Conservation (phyloP, 2,888 invertebrate species). For the Cremastobaeus sp. region DNA sequence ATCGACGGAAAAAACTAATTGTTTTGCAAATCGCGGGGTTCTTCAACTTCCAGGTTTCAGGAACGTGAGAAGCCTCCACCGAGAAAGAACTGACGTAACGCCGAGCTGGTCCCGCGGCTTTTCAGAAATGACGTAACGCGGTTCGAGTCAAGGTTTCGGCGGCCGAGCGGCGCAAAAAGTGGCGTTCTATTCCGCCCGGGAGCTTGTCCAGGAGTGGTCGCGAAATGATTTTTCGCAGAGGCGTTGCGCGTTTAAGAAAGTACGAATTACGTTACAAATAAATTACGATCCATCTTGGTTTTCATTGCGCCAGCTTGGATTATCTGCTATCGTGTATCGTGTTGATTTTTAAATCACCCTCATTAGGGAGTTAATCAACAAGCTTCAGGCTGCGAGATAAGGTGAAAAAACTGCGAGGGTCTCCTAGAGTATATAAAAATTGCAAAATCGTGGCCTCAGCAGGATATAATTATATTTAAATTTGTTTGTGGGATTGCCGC, state of each 20-base stretch:
- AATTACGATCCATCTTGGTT: slow-evolving; percentile 10
- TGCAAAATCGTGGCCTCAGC: not conserved
- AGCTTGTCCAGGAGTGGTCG: too few relatives aligned
- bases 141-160: too few relatives aligned
- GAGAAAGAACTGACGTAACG: too few relatives aligned
- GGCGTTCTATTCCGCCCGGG: too few relatives aligned
- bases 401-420: not conserved
- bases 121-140: too few relatives aligned
- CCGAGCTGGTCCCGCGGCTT: too few relatives aligned
- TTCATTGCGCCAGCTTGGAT: not conserved
- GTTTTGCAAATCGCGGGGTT: slow-evolving; percentile 40
- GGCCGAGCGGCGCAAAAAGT: too few relatives aligned
- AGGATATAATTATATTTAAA: too few relatives aligned
- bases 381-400: slow-evolving; percentile 3
- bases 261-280: slow-evolving; percentile 39
- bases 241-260: slow-evolving; percentile 17
- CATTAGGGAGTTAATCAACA: slow-evolving; percentile 29
- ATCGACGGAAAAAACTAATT: slow-evolving; percentile 34
- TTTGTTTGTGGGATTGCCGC: not conserved
- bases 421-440: slow-evolving; percentile 6
- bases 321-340: slow-evolving; percentile 26
- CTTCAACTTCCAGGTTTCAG: slow-evolving; percentile 33
- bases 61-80: slow-evolving; percentile 15
- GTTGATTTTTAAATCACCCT: slow-evolving; percentile 21
- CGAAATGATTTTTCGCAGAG: slow-evolving; percentile 28